phyloP scores from a whole-genome alignment of 37 sponge, comb jelly and placozoan species.

The Cladorhizidae sp. region DNA sequence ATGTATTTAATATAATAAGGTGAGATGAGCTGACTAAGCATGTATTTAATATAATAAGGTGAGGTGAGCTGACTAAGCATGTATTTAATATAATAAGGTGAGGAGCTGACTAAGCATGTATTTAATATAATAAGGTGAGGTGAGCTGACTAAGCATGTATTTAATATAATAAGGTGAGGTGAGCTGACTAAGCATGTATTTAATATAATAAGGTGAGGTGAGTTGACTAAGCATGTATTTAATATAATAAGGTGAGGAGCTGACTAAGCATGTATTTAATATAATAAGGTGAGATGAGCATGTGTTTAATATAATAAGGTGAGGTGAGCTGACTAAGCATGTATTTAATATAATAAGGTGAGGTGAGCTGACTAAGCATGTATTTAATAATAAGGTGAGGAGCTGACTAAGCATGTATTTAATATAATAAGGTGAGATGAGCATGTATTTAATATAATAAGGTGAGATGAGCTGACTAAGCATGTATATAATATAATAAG shows the following conservation, averaged over 20 bases:
- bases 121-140: not conserved
- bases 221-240: not conserved
- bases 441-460: not conserved
- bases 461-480: not conserved
- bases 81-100: not conserved
- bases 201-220: not conserved
- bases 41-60: not conserved
- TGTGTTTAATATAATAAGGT: not conserved
- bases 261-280: not conserved
- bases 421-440: not conserved
- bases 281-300: not conserved
- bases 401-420: not conserved
- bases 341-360: not conserved
- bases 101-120: not conserved
- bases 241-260: not conserved
- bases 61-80: not conserved
- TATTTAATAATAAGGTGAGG: not conserved
- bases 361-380: not conserved
- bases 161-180: not conserved
- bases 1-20: not conserved
- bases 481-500: not conserved
- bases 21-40: not conserved
- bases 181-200: not conserved
- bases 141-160: not conserved
- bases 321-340: not conserved